Evolutionary conservation across 2,113 vertebrate species (phyloP), one percentile per base, ranked within the genome.

Genomic region (Oreocharis arfaki): DNA sequence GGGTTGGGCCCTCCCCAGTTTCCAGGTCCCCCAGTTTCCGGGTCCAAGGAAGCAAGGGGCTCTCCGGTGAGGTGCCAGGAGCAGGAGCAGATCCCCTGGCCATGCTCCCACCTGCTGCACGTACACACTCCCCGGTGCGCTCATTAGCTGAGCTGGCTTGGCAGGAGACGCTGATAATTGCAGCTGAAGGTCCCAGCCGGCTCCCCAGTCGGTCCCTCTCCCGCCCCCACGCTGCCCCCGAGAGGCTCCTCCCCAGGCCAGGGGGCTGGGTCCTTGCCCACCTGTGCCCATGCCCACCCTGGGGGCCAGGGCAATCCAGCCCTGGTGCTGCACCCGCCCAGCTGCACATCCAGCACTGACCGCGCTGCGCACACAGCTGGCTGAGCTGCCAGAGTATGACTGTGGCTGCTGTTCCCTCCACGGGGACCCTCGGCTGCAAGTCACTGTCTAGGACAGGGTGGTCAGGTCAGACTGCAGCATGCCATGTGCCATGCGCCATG

Each of bases 11-110:
- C 30, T 32, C 16, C 11, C 10, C 9, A 0, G 7, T 24, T 27
- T 47, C 46, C 0, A 1, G 12, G 30, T 27, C 63, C 42, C 22
- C 10, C 9, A 0, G 7, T 24, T 27, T 47, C 46, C 0, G 1
- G 12, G 30, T 27, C 63, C 42, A 13, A 13, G 76, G 79, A 32
- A 21, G 41, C 50, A n/a, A 24, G 28, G 21, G 11, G 10, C 41
- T 24, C 5, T 6, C 9, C 0, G 1, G 8, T 3, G 12, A 67
- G 32, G 67, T 76, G 55, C 49, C 77, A 33, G 37, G n/a, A 65
- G 23, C 1, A 0, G 60, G 53, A 90, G 59, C 1, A 0, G 21
- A 42, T 44, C 32, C 37, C 73, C 30, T 6, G 3, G 69, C 32
- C 6, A 0, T 0, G 16, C 87, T 91, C 55, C 39, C 0, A 5